phyloP scores from a whole-genome alignment of 2,113 vertebrate species.

The Pelusios castaneus region DNA sequence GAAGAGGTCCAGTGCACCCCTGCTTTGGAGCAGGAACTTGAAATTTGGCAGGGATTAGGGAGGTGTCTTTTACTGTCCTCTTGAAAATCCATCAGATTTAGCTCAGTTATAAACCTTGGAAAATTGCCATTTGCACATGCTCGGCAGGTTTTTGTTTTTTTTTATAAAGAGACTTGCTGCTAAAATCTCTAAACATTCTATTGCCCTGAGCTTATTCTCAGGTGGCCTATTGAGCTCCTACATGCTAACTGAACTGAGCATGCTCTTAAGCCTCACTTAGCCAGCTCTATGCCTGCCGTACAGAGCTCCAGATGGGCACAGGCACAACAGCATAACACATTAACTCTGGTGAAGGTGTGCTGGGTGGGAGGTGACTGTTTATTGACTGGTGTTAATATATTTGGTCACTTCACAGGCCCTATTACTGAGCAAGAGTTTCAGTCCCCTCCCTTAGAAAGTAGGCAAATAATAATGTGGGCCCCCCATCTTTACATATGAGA shows the following conservation, averaged over 20 bases:
- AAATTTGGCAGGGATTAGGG: background rate
- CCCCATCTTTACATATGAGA: too few species aligned
- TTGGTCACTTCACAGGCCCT: background rate
- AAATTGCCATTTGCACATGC: background rate
- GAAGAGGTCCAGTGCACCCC: background rate
- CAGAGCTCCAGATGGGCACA: background rate
- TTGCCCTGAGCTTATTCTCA: constrained; percentile 1
- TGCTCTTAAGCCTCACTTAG: background rate
- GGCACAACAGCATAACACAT: background rate
- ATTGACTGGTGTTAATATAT: background rate
- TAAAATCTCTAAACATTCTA: constrained; percentile 24
- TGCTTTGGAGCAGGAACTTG: background rate
- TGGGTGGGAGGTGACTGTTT: background rate
- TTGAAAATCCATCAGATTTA: background rate
- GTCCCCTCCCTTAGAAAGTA: background rate
- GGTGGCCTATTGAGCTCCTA: constrained; percentile 32
- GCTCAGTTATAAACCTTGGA: constrained; percentile 18
- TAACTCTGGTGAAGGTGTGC: background rate
- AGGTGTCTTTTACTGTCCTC: background rate
- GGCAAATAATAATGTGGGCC: too few species aligned
- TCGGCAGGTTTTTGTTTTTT: background rate
- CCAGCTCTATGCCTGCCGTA: background rate
- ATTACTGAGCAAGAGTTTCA: background rate
- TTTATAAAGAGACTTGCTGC: accelerated
- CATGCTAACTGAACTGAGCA: background rate